Conservation (phyloP, 35 echinoderm and acorn worm genomes). For the Lytechinus pictus region DNA sequence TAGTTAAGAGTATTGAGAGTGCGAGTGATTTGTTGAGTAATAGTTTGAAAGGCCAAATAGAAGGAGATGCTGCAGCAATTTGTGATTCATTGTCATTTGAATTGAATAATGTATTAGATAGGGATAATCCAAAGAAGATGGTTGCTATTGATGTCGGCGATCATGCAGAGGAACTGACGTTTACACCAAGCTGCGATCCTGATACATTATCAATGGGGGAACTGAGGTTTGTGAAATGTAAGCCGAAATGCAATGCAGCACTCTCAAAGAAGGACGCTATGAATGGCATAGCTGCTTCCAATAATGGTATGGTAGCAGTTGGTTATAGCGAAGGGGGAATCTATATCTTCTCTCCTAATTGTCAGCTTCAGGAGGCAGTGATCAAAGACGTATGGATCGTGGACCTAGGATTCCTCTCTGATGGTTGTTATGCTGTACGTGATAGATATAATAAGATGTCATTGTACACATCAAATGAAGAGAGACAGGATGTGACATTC, state of each 20-base stretch:
- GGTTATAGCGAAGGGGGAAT: neutral
- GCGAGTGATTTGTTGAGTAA: neutral
- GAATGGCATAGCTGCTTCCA: neutral
- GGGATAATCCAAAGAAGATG: neutral
- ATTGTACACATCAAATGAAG: neutral
- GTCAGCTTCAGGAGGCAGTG: neutral
- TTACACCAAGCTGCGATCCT: neutral
- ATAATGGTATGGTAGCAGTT: neutral
- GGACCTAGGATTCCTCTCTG: neutral
- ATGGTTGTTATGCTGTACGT: conserved; percentile 2
- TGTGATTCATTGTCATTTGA: neutral
- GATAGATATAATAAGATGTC: neutral
- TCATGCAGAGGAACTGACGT: neutral
- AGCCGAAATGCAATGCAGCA: no score
- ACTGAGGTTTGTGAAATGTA: no score
- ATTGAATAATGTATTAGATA: neutral
- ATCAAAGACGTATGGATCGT: neutral
- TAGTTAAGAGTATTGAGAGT: neutral
- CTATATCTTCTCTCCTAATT: neutral
- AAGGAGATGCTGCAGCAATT: neutral
- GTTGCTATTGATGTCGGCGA: neutral
- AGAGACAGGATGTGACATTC: neutral
- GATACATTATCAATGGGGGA: no score
- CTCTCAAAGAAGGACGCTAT: neutral
- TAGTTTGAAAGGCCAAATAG: neutral